These are phyloP conservation scores for Camarhynchus parvulus DNA, from an alignment of 2,113 vertebrate species.

Conservation along the genomic window DNA sequence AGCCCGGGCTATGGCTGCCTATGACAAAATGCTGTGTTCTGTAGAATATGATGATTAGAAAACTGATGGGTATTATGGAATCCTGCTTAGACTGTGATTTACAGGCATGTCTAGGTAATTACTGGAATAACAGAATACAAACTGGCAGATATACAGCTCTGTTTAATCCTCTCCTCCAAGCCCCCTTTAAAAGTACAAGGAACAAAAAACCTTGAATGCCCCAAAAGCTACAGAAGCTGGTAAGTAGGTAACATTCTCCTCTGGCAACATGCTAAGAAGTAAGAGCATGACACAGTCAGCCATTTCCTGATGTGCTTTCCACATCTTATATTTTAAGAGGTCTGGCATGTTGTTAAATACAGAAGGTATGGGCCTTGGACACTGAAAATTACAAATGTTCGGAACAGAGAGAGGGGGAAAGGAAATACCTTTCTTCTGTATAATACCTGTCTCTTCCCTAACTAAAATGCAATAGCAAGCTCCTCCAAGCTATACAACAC, in stretches of 20 bases:
- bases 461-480: neutral
- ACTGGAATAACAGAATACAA: neutral
- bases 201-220: neutral
- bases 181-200: neutral
- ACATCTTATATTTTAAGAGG: neutral
- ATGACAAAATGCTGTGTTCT: neutral
- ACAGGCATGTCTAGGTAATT: neutral
- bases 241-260: neutral
- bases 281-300: neutral
- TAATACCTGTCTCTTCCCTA: neutral
- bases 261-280: neutral
- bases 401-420: neutral
- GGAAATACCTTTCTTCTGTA: neutral
- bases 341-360: neutral
- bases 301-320: neutral
- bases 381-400: neutral
- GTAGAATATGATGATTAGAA: neutral
- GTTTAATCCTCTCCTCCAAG: accelerated
- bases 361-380: neutral
- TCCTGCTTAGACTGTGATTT: neutral
- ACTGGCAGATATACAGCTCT: neutral
- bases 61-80: neutral
- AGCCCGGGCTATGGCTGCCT: neutral
- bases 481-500: neutral
- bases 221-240: neutral